A percentile compares a stretch with the other conserved stretches of the same genome.
Evolutionary conservation across 2,113 vertebrate species (phyloP).

Genomic region (Rhineura floridana): DNA sequence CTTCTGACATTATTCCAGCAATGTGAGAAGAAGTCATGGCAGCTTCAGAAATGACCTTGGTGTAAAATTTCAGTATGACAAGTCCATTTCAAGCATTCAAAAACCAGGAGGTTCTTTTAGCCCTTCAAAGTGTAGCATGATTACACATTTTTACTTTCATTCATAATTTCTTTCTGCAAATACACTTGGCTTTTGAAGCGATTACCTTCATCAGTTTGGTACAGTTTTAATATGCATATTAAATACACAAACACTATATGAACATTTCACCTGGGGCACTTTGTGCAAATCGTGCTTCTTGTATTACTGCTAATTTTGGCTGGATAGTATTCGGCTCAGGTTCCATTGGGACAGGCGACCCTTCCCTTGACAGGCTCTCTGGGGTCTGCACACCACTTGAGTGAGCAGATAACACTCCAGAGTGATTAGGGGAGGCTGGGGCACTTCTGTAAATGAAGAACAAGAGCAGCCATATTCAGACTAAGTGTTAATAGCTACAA

Average conservation of each 20-base stretch:
- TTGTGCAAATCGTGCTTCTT: constrained; percentile 95
- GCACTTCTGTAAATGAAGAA: constrained; percentile 86
- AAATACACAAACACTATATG: not conserved
- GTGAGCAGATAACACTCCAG: constrained; percentile 92
- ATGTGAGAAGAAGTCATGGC: not conserved
- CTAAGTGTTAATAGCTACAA: not conserved
- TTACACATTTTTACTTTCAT: not conserved
- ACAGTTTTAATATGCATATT: not conserved
- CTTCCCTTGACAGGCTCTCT: constrained; percentile 95
- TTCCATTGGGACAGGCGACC: constrained; percentile 93
- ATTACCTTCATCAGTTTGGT: not conserved
- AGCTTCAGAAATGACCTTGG: not conserved
- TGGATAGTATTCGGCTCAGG: constrained; percentile 85
- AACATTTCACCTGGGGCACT: constrained; percentile 86
- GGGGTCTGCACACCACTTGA: constrained; percentile 98
- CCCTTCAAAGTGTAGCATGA: not conserved
- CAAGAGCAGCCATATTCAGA: constrained; percentile 59
- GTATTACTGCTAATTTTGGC: constrained; percentile 94
- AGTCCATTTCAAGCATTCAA: not conserved
- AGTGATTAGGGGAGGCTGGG: constrained; percentile 95
- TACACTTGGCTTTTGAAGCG: not conserved
- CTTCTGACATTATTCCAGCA: not conserved
- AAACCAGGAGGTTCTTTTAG: not conserved
- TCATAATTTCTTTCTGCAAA: not conserved
- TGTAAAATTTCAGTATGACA: not conserved